Base-by-base conservation (phyloP, 2,888 invertebrate genomes). In the Calameuta filiformis region DNA sequence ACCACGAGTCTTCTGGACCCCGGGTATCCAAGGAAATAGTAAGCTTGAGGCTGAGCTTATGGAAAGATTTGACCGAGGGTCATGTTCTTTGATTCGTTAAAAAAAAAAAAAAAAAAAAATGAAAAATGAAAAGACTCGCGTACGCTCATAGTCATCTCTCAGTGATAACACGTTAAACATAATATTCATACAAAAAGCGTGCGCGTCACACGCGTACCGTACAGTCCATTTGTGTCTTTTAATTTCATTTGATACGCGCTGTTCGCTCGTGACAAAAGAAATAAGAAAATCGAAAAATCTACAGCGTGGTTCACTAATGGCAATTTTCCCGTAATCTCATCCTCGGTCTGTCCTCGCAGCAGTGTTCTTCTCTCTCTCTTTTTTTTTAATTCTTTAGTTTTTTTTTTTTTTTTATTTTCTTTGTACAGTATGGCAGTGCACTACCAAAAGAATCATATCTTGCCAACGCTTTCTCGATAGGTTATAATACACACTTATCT, bases 11-110 rank as follows among this genome's bases (percentile, higher is more conserved):
- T 71, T 71, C 33, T 71, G 9, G 71, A 71, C 31, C 71, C 31
- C 23, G 71, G 71, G 71, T 71, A 71, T 71, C 31, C 71, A 71
- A 35, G 35, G 12, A 68, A 75, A 73, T 37, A 76, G 69, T 80
- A 78, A 74, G 78, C 78, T 80, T 78, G 76, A 79, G 79, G 74
- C 73, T 73, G 74, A 75, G 73, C 40, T 35, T 78, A 74, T 68
- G 79, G 79, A 76, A 71, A 23, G 40, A 73, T 73, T 23, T 68
- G 69, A 75, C 34, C 69, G 12, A 73, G 69, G 71, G 73, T 73
- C 30, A 15, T 73, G 68, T 76, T 71, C 15, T 40, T 30, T 33
- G 34, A 23, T 15, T 15, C 33, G 73, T 56, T 35, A 35, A 23
- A 23, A 56, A 56, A 23, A 40, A 37, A 40, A 40, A 40, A 56